These are phyloP conservation scores for Lasioglossum oenotherae DNA, from an alignment of 2,888 invertebrate genomes.

Conservation along the genomic window DNA sequence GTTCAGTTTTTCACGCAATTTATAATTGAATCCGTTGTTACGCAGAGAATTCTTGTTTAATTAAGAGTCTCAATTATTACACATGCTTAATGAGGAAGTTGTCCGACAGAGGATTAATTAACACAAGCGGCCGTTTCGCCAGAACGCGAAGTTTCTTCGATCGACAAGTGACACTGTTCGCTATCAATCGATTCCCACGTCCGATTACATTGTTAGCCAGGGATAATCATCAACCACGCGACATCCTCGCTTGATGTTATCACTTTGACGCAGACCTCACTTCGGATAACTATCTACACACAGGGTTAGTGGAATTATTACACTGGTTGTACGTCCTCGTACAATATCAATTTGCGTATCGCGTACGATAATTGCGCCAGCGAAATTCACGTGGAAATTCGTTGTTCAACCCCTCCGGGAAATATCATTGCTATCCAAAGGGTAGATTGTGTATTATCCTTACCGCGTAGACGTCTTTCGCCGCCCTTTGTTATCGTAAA, in stretches of 20 bases:
- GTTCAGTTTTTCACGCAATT: not conserved
- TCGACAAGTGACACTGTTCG: not conserved
- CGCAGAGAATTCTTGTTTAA: not conserved
- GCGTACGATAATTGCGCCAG: not conserved
- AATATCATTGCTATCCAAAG: not conserved
- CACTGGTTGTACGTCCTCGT: not conserved
- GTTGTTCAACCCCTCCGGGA: not conserved
- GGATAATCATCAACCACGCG: not conserved
- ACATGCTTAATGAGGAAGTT: not conserved
- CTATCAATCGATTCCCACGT: not conserved
- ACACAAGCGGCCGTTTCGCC: not conserved
- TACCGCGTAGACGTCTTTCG: not conserved
- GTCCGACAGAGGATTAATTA: not conserved
- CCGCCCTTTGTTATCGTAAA: not conserved
- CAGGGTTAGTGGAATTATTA: conserved; percentile 23
- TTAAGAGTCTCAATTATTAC: not conserved
- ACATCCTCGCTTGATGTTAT: conserved; percentile 1
- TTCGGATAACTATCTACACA: not conserved
- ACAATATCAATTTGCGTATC: conserved; percentile 4
- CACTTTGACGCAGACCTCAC: conserved; percentile 3
- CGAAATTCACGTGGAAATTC: not conserved
- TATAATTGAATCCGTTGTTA: not conserved
- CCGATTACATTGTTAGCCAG: not conserved
- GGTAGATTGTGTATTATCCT: not conserved
- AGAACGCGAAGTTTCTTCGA: not conserved